Base-by-base conservation (phyloP, 2,797 vertebrate species). In the Microhierax caerulescens region DNA sequence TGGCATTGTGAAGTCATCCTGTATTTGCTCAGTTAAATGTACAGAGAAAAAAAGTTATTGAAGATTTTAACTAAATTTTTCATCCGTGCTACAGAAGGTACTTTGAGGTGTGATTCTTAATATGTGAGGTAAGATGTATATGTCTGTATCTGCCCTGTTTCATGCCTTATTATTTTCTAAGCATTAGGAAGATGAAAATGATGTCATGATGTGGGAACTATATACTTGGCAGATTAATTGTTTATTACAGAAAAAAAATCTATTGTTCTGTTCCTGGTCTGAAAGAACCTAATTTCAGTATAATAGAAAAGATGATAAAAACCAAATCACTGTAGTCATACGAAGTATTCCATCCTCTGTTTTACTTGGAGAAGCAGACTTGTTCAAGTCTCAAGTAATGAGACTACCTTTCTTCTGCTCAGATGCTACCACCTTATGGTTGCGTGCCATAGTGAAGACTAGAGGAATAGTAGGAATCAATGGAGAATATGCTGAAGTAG, bases 11-110 rank as follows among this genome's bases (percentile, higher is more conserved):
- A 98, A 88, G 95, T 98, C 97, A 90, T 98, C 97, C 90, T 95
- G 96, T 57, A 98, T 98, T 32, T 98, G 97, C 70, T 98, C 97
- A 15, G 97, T 98, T 96, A 98, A 98, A 96, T 94, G 97, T 85
- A 98, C 98, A 97, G 97, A 98, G 63, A 98, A 98, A 94, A 94
- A 99, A 98, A 88, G 97, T 98, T 51, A 98, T 97, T 24, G 98
- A 98, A 68, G 92, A 93, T 82, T 99, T 99, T 91, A 98, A 98
- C 80, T 98, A 98, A 97, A 97, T 98, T 98, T 93, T 97, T 99
- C 30, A 91, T 98, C 83, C 98, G 98, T 95, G 97, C 97, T 45
- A 97, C 97, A 77, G 98, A 98, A 98, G 96, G 96, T 98, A 98
- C 93, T 98, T 98, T 82, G 97, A 98, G 95, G 97, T 98, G 56